Conservation (phyloP, 2,797 vertebrate genomes). For the Pampus argenteus region DNA sequence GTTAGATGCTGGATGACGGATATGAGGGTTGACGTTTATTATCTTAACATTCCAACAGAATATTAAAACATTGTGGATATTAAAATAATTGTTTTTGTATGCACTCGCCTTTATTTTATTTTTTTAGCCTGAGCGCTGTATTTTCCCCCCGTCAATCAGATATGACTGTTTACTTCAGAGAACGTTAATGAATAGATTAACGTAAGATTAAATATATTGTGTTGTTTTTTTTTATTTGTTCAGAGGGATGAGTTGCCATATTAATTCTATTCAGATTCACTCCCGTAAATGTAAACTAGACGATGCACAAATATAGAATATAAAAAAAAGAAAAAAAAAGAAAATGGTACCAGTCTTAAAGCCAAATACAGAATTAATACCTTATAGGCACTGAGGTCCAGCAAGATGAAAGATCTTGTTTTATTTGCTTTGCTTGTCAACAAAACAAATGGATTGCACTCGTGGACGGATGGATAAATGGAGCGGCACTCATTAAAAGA, state of each 20-base stretch:
- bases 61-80: conserved; percentile 42
- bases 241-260: conserved; percentile 7
- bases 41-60: conserved; percentile 38
- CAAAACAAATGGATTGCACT: conserved; percentile 47
- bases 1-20: conserved; percentile 25
- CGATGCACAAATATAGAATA: background rate
- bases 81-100: conserved; percentile 33
- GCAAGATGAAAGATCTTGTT: conserved; percentile 24
- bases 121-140: background rate
- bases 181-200: conserved; percentile 67
- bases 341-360: background rate
- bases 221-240: conserved; percentile 31
- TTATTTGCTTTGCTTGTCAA: conserved; percentile 46
- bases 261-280: conserved; percentile 17
- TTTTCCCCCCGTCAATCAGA: conserved; percentile 35
- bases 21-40: conserved; percentile 8
- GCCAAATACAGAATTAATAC: background rate
- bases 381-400: background rate
- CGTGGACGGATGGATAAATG: conserved; percentile 40
- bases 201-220: conserved; percentile 45
- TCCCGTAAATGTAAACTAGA: conserved; percentile 8
- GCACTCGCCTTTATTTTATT: background rate
- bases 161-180: conserved; percentile 20
- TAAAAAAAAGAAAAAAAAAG: too few species aligned
- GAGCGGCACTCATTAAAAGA: conserved; percentile 52